Base-by-base conservation (phyloP, 2,888 invertebrate genomes). In the Drosophila prolongata region DNA sequence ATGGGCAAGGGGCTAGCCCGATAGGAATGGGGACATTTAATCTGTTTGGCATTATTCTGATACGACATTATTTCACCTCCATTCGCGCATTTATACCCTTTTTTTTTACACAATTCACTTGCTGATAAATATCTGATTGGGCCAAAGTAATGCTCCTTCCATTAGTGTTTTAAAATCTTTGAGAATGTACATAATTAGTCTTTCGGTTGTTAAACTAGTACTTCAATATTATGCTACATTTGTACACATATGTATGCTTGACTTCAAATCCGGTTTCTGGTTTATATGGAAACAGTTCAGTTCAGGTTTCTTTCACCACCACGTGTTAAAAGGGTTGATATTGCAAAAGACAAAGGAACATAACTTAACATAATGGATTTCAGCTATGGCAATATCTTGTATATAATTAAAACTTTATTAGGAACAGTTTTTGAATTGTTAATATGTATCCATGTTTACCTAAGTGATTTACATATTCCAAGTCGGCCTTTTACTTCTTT, bases 1-100 rank as follows among this genome's bases (percentile, higher is more conserved):
- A 16, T n/a, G 40, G 40, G 13, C n/a, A 1, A n/a, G 37, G 44
- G 19, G 14, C 27, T n/a, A 35, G 24, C 38, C 47, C 35, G 47
- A 62, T 62, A 60, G 61, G 46, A 30, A 24, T n/a, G 40, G 62
- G 62, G 61, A 62, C 61, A 62, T 49, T 42, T 62, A 62, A 62
- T 62, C 62, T 61, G 35, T 40, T 40, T 64, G 43, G 62, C 62
- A 61, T 61, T 64, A 64, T 61, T 61, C 62, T 64, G 62, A 64
- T 64, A 61, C 62, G 62, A 60, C 40, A 61, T 61, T 42, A 61
- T 30, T 27, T 49, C 62, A 27, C 61, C 61, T 27, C 42, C n/a
- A 62, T 49, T 60, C 61, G 61, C 38, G 60, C 34, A 35, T 40
- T 14, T 40, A 14, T 14, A 34, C 34, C 34, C 10, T 10, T 60